Evolutionary conservation across 2,113 vertebrate species (phyloP), one percentile per base, ranked within the genome.

Genomic region (Paracanthobrama guichenoti): DNA sequence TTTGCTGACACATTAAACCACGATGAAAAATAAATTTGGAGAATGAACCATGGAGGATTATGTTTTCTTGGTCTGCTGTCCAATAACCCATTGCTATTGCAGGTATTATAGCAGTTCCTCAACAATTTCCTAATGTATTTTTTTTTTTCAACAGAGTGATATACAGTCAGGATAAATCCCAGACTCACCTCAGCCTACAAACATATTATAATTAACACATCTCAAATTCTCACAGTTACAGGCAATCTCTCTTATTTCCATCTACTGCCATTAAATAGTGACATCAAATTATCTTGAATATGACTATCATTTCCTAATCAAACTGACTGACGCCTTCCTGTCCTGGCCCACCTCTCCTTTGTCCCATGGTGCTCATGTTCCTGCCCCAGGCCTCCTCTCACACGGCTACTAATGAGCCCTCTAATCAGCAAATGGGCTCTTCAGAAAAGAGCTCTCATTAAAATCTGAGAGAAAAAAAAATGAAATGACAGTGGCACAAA

Each of bases 361-460:
- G 60, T 69, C 22, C 42, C 55, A 28, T 28, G 74, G 14, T 39
- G 14, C 44, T 22, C 39, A 10, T 26, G 48, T 60, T 87, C 72
- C 82, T 55, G 35, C 31, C 35, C 39, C 9, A 6, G 31, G 50
- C 60, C 31, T 73, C 39, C 50, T 80, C 55, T 66, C 77, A 35
- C 20, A n/a, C 7, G 16, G 26, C 72, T 72, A 72, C 44, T 77
- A 84, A 88, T 67, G 82, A 79, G 78, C 66, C 57, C 28, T 72
- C 79, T 59, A 71, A 69, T 74, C n/a, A 79, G 42, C 44, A 35
- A 77, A 72, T 74, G 72, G 64, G 9, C 35, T 66, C 55, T 72
- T 82, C 76, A 57, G 28, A 72, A 55, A 64, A 77, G 48, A 75
- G 31, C 42, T 62, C 83, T 88, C 60, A 57, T 87, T 88, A 67